phyloP scores from a whole-genome alignment of 2,797 vertebrate genomes.

The Ciconia nigra region DNA sequence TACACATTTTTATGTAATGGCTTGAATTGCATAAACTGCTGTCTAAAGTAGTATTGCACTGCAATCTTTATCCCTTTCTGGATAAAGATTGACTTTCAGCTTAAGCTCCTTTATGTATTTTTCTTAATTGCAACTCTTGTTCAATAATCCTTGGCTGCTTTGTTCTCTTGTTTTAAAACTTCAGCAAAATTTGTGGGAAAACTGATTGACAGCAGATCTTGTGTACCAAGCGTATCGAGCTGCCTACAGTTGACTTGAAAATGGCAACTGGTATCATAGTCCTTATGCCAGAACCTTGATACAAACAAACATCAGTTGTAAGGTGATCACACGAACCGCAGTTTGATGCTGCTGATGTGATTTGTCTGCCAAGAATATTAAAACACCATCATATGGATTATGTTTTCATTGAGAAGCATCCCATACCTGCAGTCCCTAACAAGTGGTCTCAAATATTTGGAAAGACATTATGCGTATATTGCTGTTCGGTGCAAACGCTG shows the following conservation, averaged over 20 bases:
- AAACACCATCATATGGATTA: not conserved
- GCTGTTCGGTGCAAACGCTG: not conserved
- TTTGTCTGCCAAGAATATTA: not conserved
- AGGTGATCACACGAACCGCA: not conserved
- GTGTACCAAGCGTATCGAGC: not conserved
- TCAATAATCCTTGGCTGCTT: not conserved
- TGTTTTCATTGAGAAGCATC: not conserved
- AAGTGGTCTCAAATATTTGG: not conserved
- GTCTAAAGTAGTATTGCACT: not conserved
- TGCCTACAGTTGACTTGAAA: not conserved
- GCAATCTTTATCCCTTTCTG: not conserved
- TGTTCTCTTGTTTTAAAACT: not conserved
- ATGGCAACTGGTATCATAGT: not conserved
- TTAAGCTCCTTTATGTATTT: conserved; percentile 29
- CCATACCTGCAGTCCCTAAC: not conserved
- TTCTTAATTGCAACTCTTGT: not conserved
- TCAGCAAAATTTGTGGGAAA: not conserved
- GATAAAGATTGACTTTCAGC: conserved; percentile 8
- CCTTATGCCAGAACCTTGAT: not conserved
- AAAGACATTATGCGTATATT: not conserved
- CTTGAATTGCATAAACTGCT: not conserved
- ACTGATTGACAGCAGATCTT: not conserved
- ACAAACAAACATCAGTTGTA: not conserved
- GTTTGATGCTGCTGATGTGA: not conserved
- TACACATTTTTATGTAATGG: not conserved